Evolutionary conservation across 2,888 invertebrate species (phyloP).

Genomic region (Pteria penguin): DNA sequence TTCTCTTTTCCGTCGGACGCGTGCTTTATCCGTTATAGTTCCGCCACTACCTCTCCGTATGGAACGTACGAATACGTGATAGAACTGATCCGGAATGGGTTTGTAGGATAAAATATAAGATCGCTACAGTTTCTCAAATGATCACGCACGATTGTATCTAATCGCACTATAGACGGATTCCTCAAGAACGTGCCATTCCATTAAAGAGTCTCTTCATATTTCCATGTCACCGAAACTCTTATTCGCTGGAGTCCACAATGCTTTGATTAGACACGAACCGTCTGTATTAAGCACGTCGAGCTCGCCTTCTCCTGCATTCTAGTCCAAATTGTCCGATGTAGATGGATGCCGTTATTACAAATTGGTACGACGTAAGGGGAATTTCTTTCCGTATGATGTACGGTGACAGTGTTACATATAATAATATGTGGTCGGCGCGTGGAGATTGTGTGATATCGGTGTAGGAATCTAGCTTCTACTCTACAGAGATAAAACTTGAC

Average conservation of each 20-base stretch:
- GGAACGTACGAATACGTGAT: not conserved
- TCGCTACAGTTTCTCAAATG: not conserved
- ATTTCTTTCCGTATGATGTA: too few species aligned
- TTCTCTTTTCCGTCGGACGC: not conserved
- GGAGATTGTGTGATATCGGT: not conserved
- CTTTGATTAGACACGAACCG: not conserved
- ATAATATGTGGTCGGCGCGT: too few species aligned
- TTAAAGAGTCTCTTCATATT: not conserved
- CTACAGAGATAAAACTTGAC: not conserved
- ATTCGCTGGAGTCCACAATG: not conserved
- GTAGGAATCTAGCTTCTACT: not conserved
- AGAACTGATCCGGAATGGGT: not conserved
- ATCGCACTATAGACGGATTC: not conserved
- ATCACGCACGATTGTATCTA: not conserved
- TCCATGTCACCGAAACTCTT: not conserved
- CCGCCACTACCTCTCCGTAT: not conserved
- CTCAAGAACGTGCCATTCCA: not conserved
- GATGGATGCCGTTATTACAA: not conserved
- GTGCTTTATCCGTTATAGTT: not conserved
- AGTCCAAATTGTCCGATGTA: not conserved
- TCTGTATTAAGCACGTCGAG: not conserved
- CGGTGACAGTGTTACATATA: too few species aligned
- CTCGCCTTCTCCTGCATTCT: not conserved
- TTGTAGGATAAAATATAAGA: not conserved
- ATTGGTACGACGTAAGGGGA: too few species aligned